Evolutionary conservation across 2,797 vertebrate species (phyloP).

Genomic region (Tragelaphus eurycerus): DNA sequence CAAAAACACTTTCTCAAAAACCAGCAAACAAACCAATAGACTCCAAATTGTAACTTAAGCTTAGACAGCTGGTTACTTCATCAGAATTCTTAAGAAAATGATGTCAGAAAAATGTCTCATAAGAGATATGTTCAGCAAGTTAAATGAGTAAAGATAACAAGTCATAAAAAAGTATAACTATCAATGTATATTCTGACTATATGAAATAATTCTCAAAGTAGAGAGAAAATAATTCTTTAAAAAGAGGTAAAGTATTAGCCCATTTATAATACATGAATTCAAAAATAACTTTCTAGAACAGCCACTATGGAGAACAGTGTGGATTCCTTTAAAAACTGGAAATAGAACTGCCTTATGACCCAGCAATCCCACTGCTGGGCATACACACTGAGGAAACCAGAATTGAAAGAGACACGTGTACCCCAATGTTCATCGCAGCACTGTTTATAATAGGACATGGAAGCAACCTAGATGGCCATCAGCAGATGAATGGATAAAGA

Average conservation of each 20-base stretch:
- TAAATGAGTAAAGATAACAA: constrained; percentile 13
- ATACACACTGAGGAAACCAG: no score
- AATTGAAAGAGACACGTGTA: no score
- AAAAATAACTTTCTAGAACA: not conserved
- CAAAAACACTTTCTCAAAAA: not conserved
- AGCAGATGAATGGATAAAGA: no score
- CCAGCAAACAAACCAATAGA: not conserved
- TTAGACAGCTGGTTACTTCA: not conserved
- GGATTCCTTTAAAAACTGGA: no score
- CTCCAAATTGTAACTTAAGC: not conserved
- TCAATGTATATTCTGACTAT: not conserved
- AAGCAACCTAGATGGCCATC: no score
- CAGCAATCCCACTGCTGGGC: no score
- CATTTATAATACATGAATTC: not conserved
- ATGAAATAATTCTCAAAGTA: not conserved
- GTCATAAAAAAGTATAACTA: not conserved
- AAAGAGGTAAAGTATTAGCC: not conserved
- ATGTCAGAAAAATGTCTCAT: not conserved
- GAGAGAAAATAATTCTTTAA: not conserved
- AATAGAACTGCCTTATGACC: no score
- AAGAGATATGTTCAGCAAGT: not conserved
- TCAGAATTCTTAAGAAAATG: not conserved
- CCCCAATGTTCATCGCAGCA: no score
- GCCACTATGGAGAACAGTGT: no score
- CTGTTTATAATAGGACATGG: no score